These are phyloP conservation scores for Gambusia affinis DNA, from an alignment of 2,113 vertebrate species.

Conservation along the genomic window DNA sequence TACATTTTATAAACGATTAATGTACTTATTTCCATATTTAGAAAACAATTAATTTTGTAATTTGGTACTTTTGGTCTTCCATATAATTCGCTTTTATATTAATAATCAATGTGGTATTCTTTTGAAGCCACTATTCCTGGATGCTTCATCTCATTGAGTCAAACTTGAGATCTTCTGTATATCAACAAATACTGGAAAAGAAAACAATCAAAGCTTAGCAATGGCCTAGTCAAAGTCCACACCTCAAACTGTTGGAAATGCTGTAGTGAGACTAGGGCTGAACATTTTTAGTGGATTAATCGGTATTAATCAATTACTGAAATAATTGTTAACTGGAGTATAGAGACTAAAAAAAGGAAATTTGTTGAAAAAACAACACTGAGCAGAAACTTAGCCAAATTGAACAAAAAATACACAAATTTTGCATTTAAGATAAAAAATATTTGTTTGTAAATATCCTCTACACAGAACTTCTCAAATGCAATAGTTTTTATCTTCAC, in stretches of 20 bases:
- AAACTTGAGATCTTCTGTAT: neutral
- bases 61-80: neutral
- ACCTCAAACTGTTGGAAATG: neutral
- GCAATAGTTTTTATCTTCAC: too few species aligned
- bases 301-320: too few species aligned
- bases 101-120: neutral
- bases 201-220: neutral
- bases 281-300: too few species aligned
- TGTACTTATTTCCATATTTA: neutral
- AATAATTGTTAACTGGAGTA: too few species aligned
- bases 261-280: neutral
- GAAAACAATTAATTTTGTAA: neutral
- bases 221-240: neutral
- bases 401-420: too few species aligned
- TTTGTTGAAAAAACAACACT: too few species aligned
- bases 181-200: neutral
- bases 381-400: too few species aligned
- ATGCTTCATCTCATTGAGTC: neutral
- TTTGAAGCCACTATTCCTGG: neutral
- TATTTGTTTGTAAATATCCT: too few species aligned
- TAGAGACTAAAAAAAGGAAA: too few species aligned
- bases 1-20: neutral
- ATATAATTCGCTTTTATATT: neutral
- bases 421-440: too few species aligned
- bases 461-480: too few species aligned